phyloP scores from a whole-genome alignment of 2,797 vertebrate species.

The Picus viridis region DNA sequence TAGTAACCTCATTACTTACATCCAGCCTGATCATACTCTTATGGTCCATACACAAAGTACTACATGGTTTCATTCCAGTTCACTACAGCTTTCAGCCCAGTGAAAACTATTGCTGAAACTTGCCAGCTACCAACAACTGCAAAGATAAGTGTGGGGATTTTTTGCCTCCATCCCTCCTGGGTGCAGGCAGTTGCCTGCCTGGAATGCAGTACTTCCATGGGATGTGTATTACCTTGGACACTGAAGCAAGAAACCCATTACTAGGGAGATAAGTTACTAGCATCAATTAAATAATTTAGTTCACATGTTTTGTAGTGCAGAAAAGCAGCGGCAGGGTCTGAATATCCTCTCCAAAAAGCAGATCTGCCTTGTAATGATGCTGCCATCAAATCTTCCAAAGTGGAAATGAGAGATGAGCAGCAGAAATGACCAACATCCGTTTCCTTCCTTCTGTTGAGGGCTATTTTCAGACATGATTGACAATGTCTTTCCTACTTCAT shows the following conservation, averaged over 20 bases:
- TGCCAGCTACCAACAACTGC: background rate
- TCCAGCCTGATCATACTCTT: background rate
- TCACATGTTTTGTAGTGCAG: background rate
- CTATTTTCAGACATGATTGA: background rate
- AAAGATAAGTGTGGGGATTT: background rate
- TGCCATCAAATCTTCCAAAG: background rate
- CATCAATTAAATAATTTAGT: background rate
- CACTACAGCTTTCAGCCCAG: background rate
- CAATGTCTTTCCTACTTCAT: background rate
- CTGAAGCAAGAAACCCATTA: background rate
- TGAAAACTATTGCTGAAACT: background rate
- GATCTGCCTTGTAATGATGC: background rate
- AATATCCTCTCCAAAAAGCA: background rate
- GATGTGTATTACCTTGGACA: background rate
- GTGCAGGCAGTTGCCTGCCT: background rate
- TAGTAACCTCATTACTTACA: background rate
- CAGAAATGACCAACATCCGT: background rate
- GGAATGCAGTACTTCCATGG: background rate
- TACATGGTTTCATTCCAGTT: background rate
- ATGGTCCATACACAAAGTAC: background rate
- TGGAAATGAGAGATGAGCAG: background rate
- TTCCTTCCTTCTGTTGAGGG: background rate
- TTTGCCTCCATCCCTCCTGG: accelerated
- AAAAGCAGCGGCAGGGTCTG: background rate
- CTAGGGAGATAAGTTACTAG: background rate